These are phyloP conservation scores for Sesamia inferens DNA, from an alignment of 2,888 invertebrate genomes.

Conservation along the genomic window DNA sequence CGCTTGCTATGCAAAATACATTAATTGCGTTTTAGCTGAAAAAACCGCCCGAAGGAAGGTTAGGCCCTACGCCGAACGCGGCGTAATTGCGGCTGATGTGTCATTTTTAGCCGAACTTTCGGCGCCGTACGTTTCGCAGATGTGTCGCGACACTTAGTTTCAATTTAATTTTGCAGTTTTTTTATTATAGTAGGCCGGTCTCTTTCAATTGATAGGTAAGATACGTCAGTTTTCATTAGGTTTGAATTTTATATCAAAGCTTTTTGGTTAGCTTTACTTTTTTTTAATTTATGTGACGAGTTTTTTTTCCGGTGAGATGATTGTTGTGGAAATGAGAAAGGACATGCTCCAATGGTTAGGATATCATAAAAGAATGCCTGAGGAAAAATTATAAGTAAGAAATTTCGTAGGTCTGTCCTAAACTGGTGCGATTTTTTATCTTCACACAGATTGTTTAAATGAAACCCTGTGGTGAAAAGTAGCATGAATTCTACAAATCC, in stretches of 20 bases:
- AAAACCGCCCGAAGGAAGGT: too few relatives aligned
- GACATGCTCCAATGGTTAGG: slow-evolving; percentile 49
- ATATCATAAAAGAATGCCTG: slow-evolving; percentile 50
- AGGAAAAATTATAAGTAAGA: slow-evolving; percentile 28
- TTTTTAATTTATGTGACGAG: slow-evolving; percentile 24
- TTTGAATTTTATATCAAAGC: slow-evolving; percentile 26
- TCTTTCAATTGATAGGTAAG: background rate
- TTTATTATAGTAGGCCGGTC: background rate
- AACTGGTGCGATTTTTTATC: slow-evolving; percentile 27
- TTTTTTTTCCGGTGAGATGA: slow-evolving; percentile 23
- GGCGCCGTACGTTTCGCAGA: too few relatives aligned
- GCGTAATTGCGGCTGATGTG: too few relatives aligned
- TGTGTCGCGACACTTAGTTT: background rate
- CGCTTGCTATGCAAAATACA: too few relatives aligned
- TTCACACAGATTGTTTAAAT: slow-evolving; percentile 14
- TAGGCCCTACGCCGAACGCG: too few relatives aligned
- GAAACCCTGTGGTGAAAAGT: background rate
- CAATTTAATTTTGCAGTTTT: background rate
- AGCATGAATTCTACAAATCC: slow-evolving; percentile 10
- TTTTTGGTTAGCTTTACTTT: slow-evolving; percentile 9
- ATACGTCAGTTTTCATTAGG: slow-evolving; percentile 20
- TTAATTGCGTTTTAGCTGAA: too few relatives aligned
- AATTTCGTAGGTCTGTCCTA: slow-evolving; percentile 22
- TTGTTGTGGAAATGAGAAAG: slow-evolving; percentile 55
- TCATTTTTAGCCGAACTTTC: too few relatives aligned